Percentiles rank a stretch among this genome's conserved stretches.
phyloP scores from a whole-genome alignment of 2,888 invertebrate genomes.

The Sinohyriopsis cumingii region DNA sequence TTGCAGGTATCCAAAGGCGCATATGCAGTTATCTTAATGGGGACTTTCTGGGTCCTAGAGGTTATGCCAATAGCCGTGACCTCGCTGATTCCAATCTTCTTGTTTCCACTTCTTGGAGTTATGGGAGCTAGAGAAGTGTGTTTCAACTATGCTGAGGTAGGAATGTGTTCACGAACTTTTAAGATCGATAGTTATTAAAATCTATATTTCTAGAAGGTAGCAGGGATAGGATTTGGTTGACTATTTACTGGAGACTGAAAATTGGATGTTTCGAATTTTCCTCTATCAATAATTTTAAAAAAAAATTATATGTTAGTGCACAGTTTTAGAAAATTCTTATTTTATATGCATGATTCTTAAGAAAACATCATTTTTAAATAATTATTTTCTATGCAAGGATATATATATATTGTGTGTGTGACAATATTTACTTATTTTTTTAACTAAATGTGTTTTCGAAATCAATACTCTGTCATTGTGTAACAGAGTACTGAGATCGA shows the following conservation, averaged over 20 bases:
- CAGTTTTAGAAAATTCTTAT: no score
- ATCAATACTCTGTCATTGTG: no score
- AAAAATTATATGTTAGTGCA: no score
- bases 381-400: no score
- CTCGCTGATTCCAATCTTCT: conserved; percentile 63
- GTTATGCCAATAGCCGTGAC: conserved; percentile 66
- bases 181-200: background rate
- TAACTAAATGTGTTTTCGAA: no score
- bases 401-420: no score
- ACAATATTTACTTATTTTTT: no score
- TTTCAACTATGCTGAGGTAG: conserved; percentile 57
- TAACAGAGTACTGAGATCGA: background rate
- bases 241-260: no score
- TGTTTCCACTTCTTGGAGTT: conserved; percentile 66
- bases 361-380: no score
- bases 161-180: conserved; percentile 3
- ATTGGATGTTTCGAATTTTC: no score
- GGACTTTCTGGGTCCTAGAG: conserved; percentile 65
- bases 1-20: conserved; percentile 58
- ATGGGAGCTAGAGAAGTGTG: conserved; percentile 59
- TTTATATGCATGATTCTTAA: no score
- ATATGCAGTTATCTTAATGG: conserved; percentile 60
- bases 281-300: no score
- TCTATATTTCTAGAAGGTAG: background rate
- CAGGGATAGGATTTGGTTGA: background rate